Evolutionary conservation across 2,888 invertebrate genomes (phyloP).

Genomic region (Acheta domesticus): DNA sequence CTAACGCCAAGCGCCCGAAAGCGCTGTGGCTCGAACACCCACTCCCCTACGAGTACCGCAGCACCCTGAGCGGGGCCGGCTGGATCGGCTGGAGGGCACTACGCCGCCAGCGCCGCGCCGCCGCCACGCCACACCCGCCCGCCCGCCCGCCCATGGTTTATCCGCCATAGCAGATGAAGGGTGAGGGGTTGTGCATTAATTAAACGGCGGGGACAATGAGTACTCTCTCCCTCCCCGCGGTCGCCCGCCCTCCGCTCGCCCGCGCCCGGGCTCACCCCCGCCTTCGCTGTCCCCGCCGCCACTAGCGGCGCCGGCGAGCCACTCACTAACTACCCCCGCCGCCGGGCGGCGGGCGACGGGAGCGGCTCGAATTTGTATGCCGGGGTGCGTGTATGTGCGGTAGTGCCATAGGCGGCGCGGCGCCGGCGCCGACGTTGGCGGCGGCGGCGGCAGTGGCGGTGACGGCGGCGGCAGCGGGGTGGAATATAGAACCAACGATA

Average conservation of each 20-base stretch:
- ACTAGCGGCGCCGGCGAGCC: conserved; percentile 12
- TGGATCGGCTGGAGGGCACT: too few species aligned
- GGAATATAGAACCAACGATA: conserved; percentile 42
- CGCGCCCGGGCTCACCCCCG: neutral
- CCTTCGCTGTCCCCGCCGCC: conserved; percentile 21
- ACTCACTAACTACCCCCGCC: conserved; percentile 23
- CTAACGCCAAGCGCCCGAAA: too few species aligned
- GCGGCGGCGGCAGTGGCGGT: conserved; percentile 30
- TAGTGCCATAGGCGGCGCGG: conserved; percentile 22
- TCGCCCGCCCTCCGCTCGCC: neutral
- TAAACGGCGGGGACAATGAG: conserved; percentile 35
- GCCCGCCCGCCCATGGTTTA: neutral
- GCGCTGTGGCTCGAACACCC: too few species aligned
- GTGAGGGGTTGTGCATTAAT: conserved; percentile 33
- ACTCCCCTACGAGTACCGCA: too few species aligned
- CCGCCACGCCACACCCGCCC: too few species aligned
- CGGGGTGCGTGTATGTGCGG: conserved; percentile 24
- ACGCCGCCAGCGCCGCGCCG: neutral
- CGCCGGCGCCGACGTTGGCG: conserved; percentile 36
- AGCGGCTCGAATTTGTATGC: conserved; percentile 31
- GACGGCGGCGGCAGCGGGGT: conserved; percentile 39
- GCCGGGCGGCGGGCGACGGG: neutral
- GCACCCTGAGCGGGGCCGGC: too few species aligned
- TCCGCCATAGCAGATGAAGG: conserved; percentile 18
- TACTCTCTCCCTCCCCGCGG: conserved; percentile 12